phyloP scores from a whole-genome alignment of 2,113 vertebrate species.

The Uria aalge region DNA sequence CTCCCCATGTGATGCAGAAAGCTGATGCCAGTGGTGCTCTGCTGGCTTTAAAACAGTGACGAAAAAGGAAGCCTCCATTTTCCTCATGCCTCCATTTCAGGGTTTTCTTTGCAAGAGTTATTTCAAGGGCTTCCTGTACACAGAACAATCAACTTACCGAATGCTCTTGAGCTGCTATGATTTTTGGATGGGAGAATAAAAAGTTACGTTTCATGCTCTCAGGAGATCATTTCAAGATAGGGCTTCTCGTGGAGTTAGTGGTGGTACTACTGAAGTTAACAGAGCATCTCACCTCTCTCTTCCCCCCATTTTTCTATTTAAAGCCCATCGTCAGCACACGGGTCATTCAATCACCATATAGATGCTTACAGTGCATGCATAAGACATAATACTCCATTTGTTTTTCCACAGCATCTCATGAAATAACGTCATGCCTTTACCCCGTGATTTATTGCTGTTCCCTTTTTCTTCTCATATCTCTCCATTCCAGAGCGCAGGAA shows the following conservation, averaged over 20 bases:
- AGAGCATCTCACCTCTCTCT: neutral
- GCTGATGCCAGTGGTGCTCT: neutral
- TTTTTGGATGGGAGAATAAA: neutral
- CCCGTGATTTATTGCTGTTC: neutral
- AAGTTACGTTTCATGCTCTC: neutral
- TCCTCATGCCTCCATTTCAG: neutral
- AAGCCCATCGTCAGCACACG: neutral
- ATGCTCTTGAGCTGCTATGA: neutral
- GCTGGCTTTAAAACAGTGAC: neutral
- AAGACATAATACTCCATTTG: neutral
- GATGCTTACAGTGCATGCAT: neutral
- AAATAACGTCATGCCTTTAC: neutral
- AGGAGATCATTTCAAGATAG: neutral
- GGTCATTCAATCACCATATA: neutral
- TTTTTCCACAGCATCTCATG: neutral
- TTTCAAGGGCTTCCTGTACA: neutral
- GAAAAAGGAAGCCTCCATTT: neutral
- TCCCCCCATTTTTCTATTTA: neutral
- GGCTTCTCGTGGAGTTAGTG: neutral
- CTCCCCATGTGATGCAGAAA: neutral
- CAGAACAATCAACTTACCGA: neutral
- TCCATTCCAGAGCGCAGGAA: neutral
- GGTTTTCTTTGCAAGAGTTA: neutral
- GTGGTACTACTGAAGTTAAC: neutral
- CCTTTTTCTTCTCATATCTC: neutral